Percentiles rank a stretch among this genome's conserved stretches.
These are phyloP conservation scores for Euphysa ruthae DNA, from an alignment of 30 jellyfish, hydroid and myxozoan species.

Conservation along the genomic window DNA sequence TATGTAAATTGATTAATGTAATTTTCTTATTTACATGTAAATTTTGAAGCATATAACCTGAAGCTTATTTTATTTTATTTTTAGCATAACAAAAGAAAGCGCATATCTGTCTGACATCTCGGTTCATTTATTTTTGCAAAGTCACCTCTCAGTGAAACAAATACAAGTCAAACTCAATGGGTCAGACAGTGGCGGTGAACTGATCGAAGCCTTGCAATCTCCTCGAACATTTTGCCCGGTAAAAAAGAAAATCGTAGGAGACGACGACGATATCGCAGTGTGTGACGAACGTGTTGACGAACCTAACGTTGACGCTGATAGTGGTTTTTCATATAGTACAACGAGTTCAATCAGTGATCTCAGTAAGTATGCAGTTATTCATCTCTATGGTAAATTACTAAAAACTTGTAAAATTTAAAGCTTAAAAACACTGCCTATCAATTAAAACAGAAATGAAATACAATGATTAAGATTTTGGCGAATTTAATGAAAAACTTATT, in stretches of 20 bases:
- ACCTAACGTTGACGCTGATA: conserved; percentile 55
- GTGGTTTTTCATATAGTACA: conserved; percentile 94
- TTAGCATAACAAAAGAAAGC: conserved; percentile 68
- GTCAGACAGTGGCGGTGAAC: conserved; percentile 67
- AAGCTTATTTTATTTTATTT: too few species aligned
- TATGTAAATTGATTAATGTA: neutral
- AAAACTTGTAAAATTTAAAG: too few species aligned
- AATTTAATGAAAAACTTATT: too few species aligned
- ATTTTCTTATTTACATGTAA: too few species aligned
- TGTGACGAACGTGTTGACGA: conserved; percentile 42
- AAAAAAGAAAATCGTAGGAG: neutral
- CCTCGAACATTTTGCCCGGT: conserved; percentile 20
- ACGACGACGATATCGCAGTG: neutral
- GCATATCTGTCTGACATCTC: conserved; percentile 86
- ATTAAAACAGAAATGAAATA: too few species aligned
- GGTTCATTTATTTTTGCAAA: conserved; percentile 78
- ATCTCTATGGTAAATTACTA: too few species aligned
- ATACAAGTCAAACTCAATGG: conserved; percentile 72
- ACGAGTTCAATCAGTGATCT: conserved; percentile 79
- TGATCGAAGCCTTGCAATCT: conserved; percentile 53
- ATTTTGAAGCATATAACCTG: too few species aligned
- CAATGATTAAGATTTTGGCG: too few species aligned
- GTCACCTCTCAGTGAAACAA: conserved; percentile 56
- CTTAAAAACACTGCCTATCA: too few species aligned
- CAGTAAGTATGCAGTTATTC: too few species aligned